These are phyloP conservation scores for Osmerus mordax DNA, from an alignment of 2,113 vertebrate species.

Conservation along the genomic window DNA sequence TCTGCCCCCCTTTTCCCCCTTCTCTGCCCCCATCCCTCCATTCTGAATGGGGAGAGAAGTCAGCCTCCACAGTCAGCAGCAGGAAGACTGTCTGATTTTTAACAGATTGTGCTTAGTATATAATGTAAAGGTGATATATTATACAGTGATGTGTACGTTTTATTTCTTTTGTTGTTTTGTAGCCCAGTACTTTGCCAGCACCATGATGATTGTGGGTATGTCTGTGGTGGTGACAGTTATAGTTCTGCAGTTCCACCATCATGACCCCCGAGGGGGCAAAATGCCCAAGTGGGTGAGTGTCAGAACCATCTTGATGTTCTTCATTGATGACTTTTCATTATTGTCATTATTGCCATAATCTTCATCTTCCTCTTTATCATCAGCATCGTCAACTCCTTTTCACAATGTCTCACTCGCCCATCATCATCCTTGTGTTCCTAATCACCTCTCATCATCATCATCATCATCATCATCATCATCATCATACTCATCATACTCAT, in stretches of 20 bases:
- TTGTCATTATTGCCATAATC: background rate
- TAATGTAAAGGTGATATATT: background rate
- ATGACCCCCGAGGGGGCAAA: constrained; percentile 87
- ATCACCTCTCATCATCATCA: background rate
- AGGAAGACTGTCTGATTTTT: no score
- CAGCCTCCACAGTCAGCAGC: no score
- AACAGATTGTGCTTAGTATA: background rate
- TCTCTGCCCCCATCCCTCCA: no score
- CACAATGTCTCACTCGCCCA: no score
- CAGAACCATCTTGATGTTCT: background rate
- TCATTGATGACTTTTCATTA: background rate
- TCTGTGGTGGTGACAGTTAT: constrained; percentile 90
- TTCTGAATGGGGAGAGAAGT: no score
- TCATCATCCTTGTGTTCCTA: background rate
- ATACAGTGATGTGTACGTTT: background rate
- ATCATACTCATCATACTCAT: background rate
- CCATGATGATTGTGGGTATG: constrained; percentile 90
- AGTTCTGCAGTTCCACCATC: constrained; percentile 89
- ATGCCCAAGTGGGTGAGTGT: constrained; percentile 88
- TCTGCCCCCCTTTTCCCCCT: background rate
- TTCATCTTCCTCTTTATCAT: background rate
- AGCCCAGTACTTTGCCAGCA: constrained; percentile 92
- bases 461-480: background rate
- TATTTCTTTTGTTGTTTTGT: constrained; percentile 21
- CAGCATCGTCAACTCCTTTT: background rate